Evolutionary conservation across 2,113 vertebrate genomes (phyloP).

Genomic region (Boleophthalmus pectinirostris): DNA sequence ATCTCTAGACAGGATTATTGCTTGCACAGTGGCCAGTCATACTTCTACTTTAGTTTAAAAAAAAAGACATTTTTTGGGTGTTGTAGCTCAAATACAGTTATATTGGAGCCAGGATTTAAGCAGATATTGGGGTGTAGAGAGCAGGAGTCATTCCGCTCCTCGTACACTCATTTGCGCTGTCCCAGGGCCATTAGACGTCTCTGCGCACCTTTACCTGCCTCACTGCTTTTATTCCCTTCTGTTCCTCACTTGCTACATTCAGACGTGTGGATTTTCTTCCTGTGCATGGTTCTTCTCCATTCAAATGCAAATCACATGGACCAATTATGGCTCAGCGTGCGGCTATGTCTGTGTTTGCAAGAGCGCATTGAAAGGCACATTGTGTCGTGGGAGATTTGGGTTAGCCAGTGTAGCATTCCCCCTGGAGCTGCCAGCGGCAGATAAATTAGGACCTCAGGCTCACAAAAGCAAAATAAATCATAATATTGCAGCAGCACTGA

Average conservation of each 20-base stretch:
- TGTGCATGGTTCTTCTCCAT: constrained; percentile 55
- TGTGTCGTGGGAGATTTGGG: constrained; percentile 49
- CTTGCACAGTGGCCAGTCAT: neutral
- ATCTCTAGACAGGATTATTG: neutral
- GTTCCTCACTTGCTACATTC: constrained; percentile 12
- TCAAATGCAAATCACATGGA: constrained; percentile 72
- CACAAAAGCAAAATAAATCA: constrained; percentile 62
- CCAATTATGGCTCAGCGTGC: constrained; percentile 69
- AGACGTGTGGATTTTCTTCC: constrained; percentile 35
- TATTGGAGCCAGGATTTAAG: neutral
- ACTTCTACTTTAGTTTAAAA: neutral
- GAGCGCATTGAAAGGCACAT: constrained; percentile 61
- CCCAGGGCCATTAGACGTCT: constrained; percentile 5
- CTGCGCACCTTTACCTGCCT: constrained; percentile 5
- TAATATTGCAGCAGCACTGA: constrained; percentile 49
- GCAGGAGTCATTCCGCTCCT: neutral
- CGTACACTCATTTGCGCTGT: neutral
- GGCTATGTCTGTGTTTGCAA: constrained; percentile 65
- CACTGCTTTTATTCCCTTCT: neutral
- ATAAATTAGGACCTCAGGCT: constrained; percentile 57
- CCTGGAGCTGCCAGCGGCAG: constrained; percentile 46
- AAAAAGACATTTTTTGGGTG: neutral
- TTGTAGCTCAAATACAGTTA: neutral
- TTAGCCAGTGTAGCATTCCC: constrained; percentile 52
- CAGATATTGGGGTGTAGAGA: neutral